A percentile compares a stretch with the other conserved stretches of the same genome.
These are phyloP conservation scores for Galerucella nymphaeae DNA, from an alignment of 2,888 invertebrate species.

Conservation along the genomic window DNA sequence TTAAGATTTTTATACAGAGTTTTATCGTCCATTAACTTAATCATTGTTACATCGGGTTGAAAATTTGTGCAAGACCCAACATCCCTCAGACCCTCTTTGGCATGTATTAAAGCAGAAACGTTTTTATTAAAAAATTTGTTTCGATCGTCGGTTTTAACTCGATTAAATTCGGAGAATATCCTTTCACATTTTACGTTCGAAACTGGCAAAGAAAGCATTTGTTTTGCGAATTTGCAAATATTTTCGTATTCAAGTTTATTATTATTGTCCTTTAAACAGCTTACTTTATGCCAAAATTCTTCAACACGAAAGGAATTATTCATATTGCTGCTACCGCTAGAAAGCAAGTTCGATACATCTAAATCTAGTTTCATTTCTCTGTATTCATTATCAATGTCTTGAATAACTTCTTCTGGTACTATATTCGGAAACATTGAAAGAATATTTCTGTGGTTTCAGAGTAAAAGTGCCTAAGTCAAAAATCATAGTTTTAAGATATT, in stretches of 20 bases:
- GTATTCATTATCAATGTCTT: slow-evolving; percentile 35
- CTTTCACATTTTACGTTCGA: slow-evolving; percentile 39
- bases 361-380: slow-evolving; percentile 36
- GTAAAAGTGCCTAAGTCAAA: too few species aligned
- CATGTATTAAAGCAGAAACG: slow-evolving; percentile 20
- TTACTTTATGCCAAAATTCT: slow-evolving; percentile 23
- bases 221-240: slow-evolving; percentile 38
- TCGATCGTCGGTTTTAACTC: slow-evolving; percentile 27
- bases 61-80: slow-evolving; percentile 29
- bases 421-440: slow-evolving; percentile 33
- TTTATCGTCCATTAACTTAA: slow-evolving; percentile 33
- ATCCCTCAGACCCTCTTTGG: slow-evolving; percentile 30
- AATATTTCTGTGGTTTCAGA: too few species aligned
- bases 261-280: slow-evolving; percentile 34
- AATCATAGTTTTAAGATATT: too few species aligned
- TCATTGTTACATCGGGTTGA: slow-evolving; percentile 28
- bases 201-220: slow-evolving; percentile 15
- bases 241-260: slow-evolving; percentile 37
- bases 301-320: slow-evolving; percentile 23
- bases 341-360: slow-evolving; percentile 32
- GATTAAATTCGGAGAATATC: slow-evolving; percentile 38
- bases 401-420: slow-evolving; percentile 21
- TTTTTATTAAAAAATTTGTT: slow-evolving; percentile 35
- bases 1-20: slow-evolving; percentile 31
- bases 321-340: slow-evolving; percentile 26